Base-by-base conservation (phyloP, 2,113 vertebrate species). In the Salminus brasiliensis region DNA sequence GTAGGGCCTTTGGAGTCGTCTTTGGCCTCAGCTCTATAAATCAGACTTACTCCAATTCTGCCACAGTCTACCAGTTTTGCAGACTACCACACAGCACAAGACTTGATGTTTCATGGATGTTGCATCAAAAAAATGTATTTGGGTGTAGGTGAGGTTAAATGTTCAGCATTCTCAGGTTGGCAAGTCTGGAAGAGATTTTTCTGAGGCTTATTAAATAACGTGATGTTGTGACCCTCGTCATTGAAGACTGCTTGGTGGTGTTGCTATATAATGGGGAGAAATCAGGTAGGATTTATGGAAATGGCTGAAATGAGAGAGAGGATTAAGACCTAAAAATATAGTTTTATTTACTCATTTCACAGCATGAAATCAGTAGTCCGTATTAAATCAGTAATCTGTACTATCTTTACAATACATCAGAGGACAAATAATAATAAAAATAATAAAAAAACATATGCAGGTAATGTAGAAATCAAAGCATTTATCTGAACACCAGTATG, bases 21-120 rank as follows among this genome's bases (percentile, higher is more conserved):
- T 36, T 16, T 13, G 2, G 8, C 60, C 32, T 21, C 60, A 18
- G 30, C 16, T 16, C 60, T 65, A 65, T 65, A 65, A 65, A 65
- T 65, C 32, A 65, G 60, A 65, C 60, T 65, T 34, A 63, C 21
- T 63, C 60, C 60, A 65, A 65, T 65, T 65, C 60, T 65, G 60
- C 32, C 32, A 65, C 34, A n/a, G 16, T 9, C 60, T 36, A 36
- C 13, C 59, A 36, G 16, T 34, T n/a, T 53, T 36, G 32, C 30
- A 21, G 18, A 36, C 60, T 65, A 65, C 34, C 60, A 34, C 34
- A 36, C 21, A 30, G 30, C 60, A 65, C 36, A 32, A 36, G 9
- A 65, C 30, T 32, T 62, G 32, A 36, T 32, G 60, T 15, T 34
- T n/a, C n/a, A 30, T 63, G 30, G 0, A 21, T 21, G 39, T 41